phyloP scores from a whole-genome alignment of 2,797 vertebrate genomes.

The Malurus splendens region DNA sequence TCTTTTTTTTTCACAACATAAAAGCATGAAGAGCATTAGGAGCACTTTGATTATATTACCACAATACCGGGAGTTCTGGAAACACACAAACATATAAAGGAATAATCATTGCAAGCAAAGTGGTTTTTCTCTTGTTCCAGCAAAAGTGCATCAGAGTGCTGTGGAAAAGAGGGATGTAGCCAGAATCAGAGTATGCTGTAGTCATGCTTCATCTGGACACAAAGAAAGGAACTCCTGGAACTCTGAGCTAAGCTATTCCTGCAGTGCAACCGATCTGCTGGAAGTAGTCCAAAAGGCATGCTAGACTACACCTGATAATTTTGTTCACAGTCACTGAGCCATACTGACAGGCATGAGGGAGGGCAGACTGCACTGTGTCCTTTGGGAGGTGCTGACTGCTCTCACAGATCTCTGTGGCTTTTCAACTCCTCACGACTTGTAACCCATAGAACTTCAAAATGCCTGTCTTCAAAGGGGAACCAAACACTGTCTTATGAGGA shows the following conservation, averaged over 20 bases:
- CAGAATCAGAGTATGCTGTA: background rate
- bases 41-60: background rate
- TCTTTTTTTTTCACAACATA: background rate
- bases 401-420: background rate
- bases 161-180: background rate
- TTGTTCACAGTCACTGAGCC: background rate
- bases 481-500: fast-evolving
- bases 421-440: background rate
- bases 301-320: background rate
- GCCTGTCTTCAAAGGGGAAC: background rate
- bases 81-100: background rate
- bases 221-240: background rate
- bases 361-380: background rate
- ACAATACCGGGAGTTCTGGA: background rate
- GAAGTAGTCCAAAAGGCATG: background rate
- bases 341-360: background rate
- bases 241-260: background rate
- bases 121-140: background rate
- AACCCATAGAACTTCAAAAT: background rate
- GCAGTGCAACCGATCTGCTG: background rate
- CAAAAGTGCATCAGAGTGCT: background rate
- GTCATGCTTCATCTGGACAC: background rate
- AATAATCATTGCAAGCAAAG: background rate
- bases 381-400: background rate
- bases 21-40: background rate